Base-by-base conservation (phyloP, 2,888 invertebrate genomes). In the Ferrisia virgata region DNA sequence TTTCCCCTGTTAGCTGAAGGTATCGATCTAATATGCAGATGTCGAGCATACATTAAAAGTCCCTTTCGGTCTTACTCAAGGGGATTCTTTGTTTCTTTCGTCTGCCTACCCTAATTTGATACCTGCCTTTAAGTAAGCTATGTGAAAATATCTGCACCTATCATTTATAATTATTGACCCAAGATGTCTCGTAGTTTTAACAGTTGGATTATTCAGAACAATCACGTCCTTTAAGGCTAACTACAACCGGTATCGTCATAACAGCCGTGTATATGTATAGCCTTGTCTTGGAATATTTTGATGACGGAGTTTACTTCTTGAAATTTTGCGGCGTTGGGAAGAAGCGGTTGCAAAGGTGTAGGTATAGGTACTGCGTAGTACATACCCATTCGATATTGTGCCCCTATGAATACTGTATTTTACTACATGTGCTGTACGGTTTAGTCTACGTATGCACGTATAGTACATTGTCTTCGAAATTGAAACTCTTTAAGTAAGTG, bases 21-120 rank as follows among this genome's bases (percentile, higher is more conserved):
- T 82, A 82, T 82, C 72, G 82, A 82, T 82, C 82, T 72, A 82
- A 82, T 82, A 82, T 82, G 82, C 82, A 82, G 72, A 82, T 82
- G 82, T 72, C 72, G 72, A 82, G 82, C 82, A 82, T 82, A 82
- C 72, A 72, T 82, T 82, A 82, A 64, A 72, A n/a, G 72, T 25
- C 31, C 69, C 76, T 64, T 40, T 82, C 31, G 69, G 40, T 76
- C 43, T 82, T 28, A 72, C 82, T 82, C 82, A 82, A 82, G 82
- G 82, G 82, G 76, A 69, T 82, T 40, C 39, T 82, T 82, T 69
- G 69, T 82, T 82, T 69, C 69, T 82, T 69, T 82, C 76, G 40
- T 72, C 81, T 69, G 82, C 82, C 82, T 82, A 82, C 82, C 82
- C 82, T 82, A 82, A 82, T 82, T 82, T 82, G 72, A 82, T 82